Evolutionary conservation across 2,113 vertebrate genomes (phyloP).

Genomic region (Rallus limicola): DNA sequence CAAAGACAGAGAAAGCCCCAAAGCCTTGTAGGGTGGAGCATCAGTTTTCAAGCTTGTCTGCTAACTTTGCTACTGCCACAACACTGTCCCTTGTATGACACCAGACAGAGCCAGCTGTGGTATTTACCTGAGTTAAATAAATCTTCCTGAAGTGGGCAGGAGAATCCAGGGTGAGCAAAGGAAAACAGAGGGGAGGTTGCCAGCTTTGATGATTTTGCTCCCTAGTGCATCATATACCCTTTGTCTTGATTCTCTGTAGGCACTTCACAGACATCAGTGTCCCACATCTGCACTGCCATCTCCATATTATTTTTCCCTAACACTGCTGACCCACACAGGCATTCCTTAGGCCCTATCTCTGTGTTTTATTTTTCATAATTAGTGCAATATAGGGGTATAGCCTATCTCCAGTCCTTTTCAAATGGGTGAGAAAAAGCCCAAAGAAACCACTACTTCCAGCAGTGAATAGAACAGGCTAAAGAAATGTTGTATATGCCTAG

Average conservation of each 20-base stretch:
- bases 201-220: rapidly evolving
- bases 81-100: not conserved
- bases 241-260: not conserved
- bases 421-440: not conserved
- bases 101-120: rapidly evolving
- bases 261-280: not conserved
- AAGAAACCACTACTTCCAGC: not conserved
- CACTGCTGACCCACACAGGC: rapidly evolving
- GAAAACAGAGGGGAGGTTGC: not conserved
- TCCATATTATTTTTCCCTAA: not conserved
- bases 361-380: not conserved
- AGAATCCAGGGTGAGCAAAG: not conserved
- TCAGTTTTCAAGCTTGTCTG: not conserved
- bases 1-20: not conserved
- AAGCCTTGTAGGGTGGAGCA: rapidly evolving
- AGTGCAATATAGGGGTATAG: not conserved
- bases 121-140: not conserved
- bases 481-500: not conserved
- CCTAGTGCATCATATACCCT: not conserved
- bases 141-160: not conserved
- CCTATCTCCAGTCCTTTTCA: not conserved
- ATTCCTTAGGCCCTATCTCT: not conserved
- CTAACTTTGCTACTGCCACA: not conserved
- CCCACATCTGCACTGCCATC: not conserved
- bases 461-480: not conserved